These are phyloP conservation scores for Pristiophorus japonicus DNA, from an alignment of 2,113 vertebrate genomes.

Conservation along the genomic window DNA sequence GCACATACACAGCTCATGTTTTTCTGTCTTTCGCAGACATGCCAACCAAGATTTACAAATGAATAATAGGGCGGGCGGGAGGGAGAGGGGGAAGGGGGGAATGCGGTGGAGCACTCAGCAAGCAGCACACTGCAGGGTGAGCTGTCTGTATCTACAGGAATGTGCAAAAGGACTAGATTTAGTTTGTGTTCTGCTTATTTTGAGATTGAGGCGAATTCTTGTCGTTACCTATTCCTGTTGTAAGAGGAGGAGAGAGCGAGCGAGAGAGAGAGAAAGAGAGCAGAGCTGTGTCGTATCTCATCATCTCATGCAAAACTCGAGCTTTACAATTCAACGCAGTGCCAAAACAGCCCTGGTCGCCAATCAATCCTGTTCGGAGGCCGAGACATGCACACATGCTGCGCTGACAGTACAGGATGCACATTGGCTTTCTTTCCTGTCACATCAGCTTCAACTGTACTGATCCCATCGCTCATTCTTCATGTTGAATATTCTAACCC, in stretches of 20 bases:
- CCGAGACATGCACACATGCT: background rate
- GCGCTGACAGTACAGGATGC: background rate
- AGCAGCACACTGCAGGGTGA: background rate
- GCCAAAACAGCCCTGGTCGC: background rate
- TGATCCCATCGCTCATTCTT: background rate
- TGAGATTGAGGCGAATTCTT: background rate
- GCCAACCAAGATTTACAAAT: background rate
- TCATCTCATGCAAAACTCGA: background rate
- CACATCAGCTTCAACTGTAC: background rate
- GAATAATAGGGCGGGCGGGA: constrained; percentile 18
- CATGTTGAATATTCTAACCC: background rate
- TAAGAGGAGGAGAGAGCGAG: background rate
- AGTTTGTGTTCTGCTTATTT: background rate
- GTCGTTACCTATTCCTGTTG: background rate
- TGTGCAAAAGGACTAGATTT: background rate
- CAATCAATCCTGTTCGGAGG: background rate
- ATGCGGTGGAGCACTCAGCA: background rate
- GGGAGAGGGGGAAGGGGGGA: background rate
- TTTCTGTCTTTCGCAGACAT: background rate
- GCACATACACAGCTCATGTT: background rate
- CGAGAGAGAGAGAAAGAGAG: background rate
- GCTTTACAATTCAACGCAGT: too few relatives aligned
- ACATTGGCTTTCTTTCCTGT: constrained; percentile 22
- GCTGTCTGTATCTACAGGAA: too few relatives aligned
- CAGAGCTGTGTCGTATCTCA: background rate